Conservation (phyloP, 2,797 vertebrate genomes). For the Enteromius anoplus region DNA sequence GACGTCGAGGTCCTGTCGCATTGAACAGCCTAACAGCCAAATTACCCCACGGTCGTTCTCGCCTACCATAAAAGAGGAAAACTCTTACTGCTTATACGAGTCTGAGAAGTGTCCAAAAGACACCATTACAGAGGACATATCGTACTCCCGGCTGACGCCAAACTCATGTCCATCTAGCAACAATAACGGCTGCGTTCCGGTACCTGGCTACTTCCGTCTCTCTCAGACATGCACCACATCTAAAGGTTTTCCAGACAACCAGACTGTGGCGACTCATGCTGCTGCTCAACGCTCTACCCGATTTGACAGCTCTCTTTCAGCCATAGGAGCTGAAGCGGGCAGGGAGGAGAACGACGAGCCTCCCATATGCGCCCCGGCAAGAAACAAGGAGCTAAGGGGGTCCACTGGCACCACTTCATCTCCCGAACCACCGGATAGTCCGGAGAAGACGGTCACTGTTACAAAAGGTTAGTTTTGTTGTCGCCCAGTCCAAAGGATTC, state of each 20-base stretch:
- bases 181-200: constrained; percentile 83
- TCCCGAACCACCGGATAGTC: constrained; percentile 86
- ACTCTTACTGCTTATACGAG: constrained; percentile 94
- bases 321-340: constrained; percentile 77
- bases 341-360: constrained; percentile 84
- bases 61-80: constrained; percentile 95
- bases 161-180: constrained; percentile 79
- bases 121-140: constrained; percentile 81
- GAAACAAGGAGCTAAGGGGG: constrained; percentile 86
- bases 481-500: neutral
- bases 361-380: constrained; percentile 72
- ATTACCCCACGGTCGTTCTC: constrained; percentile 91
- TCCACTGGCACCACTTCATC: constrained; percentile 90
- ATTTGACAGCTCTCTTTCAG: constrained; percentile 82
- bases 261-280: constrained; percentile 82
- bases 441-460: constrained; percentile 78
- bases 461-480: constrained; percentile 84
- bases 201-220: constrained; percentile 96
- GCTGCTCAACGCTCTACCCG: constrained; percentile 81
- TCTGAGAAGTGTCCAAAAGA: constrained; percentile 93
- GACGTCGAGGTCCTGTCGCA: constrained; percentile 88
- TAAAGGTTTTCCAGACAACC: constrained; percentile 84
- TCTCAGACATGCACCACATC: constrained; percentile 92
- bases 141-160: constrained; percentile 83
- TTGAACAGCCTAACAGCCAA: constrained; percentile 86